A percentile compares a stretch with the other conserved stretches of the same genome.
These are phyloP conservation scores for Anneissia japonica DNA, from an alignment of 35 echinoderm and acorn worm species.

Conservation along the genomic window DNA sequence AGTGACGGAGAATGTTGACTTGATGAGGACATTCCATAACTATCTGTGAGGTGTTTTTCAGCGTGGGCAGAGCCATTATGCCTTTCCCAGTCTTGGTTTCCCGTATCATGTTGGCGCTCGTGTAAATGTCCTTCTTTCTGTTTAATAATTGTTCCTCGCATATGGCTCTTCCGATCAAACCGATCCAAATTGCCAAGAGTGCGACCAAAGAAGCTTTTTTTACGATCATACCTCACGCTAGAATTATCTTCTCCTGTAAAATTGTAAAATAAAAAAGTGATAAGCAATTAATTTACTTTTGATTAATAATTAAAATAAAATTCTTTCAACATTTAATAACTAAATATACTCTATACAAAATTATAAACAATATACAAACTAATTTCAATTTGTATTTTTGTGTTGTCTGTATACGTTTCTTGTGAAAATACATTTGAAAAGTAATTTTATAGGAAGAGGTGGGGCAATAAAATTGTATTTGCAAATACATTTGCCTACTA, in stretches of 20 bases:
- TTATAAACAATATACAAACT: too few species aligned
- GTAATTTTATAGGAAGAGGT: too few species aligned
- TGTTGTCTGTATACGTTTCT: too few species aligned
- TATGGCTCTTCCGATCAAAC: conserved; percentile 67
- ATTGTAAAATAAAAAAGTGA: neutral
- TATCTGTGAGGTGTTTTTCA: neutral
- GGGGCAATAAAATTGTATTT: too few species aligned
- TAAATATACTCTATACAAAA: too few species aligned
- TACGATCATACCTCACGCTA: conserved; percentile 76
- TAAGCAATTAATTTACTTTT: conserved; percentile 1
- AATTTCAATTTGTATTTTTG: too few species aligned
- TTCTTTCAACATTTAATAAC: too few species aligned
- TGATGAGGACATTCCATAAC: neutral
- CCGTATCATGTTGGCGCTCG: neutral
- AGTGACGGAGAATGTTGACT: neutral
- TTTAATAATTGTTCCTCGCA: conserved; percentile 70
- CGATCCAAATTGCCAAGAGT: conserved; percentile 39
- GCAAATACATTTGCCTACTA: too few species aligned
- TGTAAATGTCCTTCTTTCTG: neutral
- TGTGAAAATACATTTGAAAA: too few species aligned
- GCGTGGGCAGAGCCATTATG: neutral
- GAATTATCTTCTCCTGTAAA: conserved; percentile 12
- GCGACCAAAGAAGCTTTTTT: conserved; percentile 98
- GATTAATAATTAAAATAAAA: too few species aligned
- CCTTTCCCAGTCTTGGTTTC: neutral